Conservation (phyloP, 2,888 invertebrate genomes). For the Sphecodes monilicornis region DNA sequence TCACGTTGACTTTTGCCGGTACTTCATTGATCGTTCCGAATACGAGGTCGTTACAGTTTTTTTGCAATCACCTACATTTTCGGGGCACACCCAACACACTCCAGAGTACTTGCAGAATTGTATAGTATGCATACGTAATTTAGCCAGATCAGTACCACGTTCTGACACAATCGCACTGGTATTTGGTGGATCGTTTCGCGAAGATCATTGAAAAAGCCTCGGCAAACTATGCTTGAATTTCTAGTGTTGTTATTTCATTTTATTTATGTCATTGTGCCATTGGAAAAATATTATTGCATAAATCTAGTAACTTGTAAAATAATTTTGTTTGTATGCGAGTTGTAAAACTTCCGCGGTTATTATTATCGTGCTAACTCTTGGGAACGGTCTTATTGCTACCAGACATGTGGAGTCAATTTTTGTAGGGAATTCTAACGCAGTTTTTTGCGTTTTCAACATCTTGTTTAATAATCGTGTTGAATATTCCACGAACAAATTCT, state of each 20-base stretch:
- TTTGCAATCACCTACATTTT: constrained; percentile 44
- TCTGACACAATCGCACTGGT: constrained; percentile 29
- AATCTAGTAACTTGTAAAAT: background rate
- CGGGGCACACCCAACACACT: constrained; percentile 19
- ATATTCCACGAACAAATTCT: background rate
- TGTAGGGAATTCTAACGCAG: background rate
- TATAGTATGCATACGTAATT: constrained; percentile 72
- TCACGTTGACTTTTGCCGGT: constrained; percentile 31
- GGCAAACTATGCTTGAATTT: constrained; percentile 50
- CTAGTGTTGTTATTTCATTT: constrained; percentile 16
- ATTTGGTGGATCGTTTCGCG: constrained; percentile 26
- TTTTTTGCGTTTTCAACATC: background rate
- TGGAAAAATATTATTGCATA: background rate
- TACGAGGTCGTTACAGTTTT: constrained; percentile 18
- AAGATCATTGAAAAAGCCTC: constrained; percentile 50
- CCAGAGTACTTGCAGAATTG: constrained; percentile 53
- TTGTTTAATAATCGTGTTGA: background rate
- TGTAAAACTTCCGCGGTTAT: background rate
- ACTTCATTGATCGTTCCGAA: constrained; percentile 7
- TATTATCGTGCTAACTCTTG: background rate
- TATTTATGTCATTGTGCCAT: background rate
- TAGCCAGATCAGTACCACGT: constrained; percentile 36
- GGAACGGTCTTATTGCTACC: too few relatives aligned
- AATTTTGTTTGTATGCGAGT: background rate
- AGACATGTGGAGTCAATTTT: background rate